Conservation (phyloP, 92 coral and sea anemone genomes). For the Hydrozoanthus gracilis region DNA sequence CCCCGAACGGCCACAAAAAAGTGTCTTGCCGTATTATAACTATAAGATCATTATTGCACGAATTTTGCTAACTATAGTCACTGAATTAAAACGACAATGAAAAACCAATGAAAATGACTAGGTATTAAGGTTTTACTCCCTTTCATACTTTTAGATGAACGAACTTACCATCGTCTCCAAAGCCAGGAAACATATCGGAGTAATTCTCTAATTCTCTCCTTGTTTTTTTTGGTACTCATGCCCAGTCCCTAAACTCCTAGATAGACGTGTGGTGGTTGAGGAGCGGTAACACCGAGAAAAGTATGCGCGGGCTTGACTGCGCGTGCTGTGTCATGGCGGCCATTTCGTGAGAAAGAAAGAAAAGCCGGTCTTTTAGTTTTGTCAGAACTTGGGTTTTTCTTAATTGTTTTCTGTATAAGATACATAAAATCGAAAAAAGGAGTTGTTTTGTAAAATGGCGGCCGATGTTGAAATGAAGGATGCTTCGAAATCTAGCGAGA, state of each 20-base stretch:
- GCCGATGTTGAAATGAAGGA: slow-evolving; percentile 98
- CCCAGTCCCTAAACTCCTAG: not conserved
- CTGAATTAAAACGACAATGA: too few relatives aligned
- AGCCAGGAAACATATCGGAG: slow-evolving; percentile 26
- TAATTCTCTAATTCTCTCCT: not conserved
- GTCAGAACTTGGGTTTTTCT: not conserved
- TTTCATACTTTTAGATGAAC: too few relatives aligned
- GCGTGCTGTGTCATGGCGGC: slow-evolving; percentile 76
- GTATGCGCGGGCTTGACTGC: slow-evolving; percentile 25
- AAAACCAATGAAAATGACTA: too few relatives aligned
- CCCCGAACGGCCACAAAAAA: not conserved
- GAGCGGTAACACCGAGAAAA: slow-evolving; percentile 32
- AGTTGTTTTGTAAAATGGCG: slow-evolving; percentile 49
- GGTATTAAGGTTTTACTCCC: too few relatives aligned
- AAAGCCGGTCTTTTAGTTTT: not conserved
- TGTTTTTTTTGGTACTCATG: not conserved
- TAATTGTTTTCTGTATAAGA: slow-evolving; percentile 13
- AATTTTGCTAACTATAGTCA: too few relatives aligned
- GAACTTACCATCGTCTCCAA: slow-evolving; percentile 40
- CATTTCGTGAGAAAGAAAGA: slow-evolving; percentile 17
- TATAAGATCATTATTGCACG: not conserved
- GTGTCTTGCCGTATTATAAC: not conserved
- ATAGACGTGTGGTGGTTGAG: not conserved
- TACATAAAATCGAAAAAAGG: not conserved
- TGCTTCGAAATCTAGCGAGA: slow-evolving; percentile 58